Percentiles rank a stretch among this genome's conserved stretches.
phyloP scores from a whole-genome alignment of 2,797 vertebrate genomes.

The Pangasius krempfi region DNA sequence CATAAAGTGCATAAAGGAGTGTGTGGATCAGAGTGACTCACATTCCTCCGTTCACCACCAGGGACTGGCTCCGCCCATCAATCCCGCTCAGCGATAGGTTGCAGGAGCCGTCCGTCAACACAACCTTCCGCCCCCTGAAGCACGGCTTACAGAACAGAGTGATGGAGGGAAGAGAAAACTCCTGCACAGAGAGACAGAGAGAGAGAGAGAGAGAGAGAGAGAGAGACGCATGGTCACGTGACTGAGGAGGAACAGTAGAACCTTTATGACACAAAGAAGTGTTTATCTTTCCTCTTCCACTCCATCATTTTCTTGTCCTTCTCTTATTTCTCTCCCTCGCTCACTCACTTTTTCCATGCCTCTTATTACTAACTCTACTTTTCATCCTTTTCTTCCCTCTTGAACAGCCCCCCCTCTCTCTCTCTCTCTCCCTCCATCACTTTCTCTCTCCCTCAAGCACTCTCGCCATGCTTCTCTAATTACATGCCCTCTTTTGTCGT shows the following conservation, averaged over 20 bases:
- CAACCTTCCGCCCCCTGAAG: constrained; percentile 84
- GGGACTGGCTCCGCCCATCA: constrained; percentile 78
- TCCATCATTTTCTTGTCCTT: not conserved
- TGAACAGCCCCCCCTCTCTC: not conserved
- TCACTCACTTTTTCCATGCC: not conserved
- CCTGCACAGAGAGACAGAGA: constrained; percentile 69
- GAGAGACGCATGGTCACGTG: not conserved
- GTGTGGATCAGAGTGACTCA: constrained; percentile 72
- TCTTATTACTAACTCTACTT: not conserved
- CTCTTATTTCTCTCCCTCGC: not conserved
- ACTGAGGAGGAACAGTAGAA: constrained; percentile 6
- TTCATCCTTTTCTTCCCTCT: not conserved
- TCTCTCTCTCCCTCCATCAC: not conserved
- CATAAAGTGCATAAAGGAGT: too few relatives aligned
- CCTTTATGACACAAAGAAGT: not conserved
- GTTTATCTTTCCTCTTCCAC: not conserved
- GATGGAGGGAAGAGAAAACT: constrained; percentile 88
- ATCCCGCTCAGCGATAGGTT: constrained; percentile 83
- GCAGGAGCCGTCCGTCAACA: constrained; percentile 73
- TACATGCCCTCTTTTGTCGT: constrained; percentile 72
- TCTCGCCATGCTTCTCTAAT: constrained; percentile 65
- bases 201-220: not conserved
- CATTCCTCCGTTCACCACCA: constrained; percentile 90
- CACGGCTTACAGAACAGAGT: constrained; percentile 82
- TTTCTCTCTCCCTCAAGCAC: not conserved